phyloP scores from a whole-genome alignment of 2,113 vertebrate genomes.

The Herpetotheres cachinnans region DNA sequence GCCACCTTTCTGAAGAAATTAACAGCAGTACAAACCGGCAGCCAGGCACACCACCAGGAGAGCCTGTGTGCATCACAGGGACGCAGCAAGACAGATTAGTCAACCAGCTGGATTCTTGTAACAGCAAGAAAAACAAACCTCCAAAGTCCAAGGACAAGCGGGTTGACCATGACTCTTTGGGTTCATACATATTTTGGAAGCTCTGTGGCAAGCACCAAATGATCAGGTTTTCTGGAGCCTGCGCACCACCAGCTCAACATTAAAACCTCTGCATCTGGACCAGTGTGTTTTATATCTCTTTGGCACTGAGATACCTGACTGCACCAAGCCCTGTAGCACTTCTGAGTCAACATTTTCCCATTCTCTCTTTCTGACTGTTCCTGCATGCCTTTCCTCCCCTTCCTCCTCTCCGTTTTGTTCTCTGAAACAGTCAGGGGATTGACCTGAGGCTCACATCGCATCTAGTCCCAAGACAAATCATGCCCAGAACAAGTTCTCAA shows the following conservation, averaged over 20 bases:
- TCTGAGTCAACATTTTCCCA: not conserved
- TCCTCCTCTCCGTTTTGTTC: not conserved
- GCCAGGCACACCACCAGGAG: not conserved
- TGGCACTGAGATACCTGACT: not conserved
- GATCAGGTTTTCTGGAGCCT: not conserved
- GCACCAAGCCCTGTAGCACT: not conserved
- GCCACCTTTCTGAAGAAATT: not conserved
- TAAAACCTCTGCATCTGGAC: not conserved
- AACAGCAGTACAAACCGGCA: not conserved
- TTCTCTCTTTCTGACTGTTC: not conserved
- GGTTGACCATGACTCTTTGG: not conserved
- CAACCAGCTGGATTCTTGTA: not conserved
- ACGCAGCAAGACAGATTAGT: not conserved
- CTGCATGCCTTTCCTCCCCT: not conserved
- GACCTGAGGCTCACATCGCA: conserved; percentile 28
- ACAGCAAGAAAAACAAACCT: not conserved
- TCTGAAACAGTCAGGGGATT: not conserved
- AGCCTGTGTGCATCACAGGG: not conserved
- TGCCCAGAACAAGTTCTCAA: conserved; percentile 26
- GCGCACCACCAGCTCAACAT: not conserved
- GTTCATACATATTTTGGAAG: not conserved
- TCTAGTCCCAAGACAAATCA: conserved; percentile 46
- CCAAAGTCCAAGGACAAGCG: not conserved
- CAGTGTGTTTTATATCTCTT: not conserved
- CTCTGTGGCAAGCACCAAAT: not conserved